These are phyloP conservation scores for Electrophaes corylata DNA, from an alignment of 2,888 invertebrate species.

Conservation along the genomic window DNA sequence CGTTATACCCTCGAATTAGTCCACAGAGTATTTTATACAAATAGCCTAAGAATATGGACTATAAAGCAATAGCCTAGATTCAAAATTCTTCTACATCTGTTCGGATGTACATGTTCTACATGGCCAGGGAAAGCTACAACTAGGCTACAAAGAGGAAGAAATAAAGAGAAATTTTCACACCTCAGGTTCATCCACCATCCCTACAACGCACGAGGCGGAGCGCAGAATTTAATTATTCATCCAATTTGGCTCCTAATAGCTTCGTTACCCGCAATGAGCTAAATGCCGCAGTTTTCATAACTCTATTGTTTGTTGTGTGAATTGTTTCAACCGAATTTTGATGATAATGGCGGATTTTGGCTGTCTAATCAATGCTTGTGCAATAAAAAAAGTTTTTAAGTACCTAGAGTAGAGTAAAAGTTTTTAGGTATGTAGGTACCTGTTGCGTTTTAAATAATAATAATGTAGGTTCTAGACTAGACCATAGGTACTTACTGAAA, in stretches of 20 bases:
- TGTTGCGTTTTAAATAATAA: too few relatives aligned
- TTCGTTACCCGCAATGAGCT: slow-evolving; percentile 48
- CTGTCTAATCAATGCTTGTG: background rate
- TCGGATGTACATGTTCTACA: too few relatives aligned
- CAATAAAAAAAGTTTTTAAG: background rate
- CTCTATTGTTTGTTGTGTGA: slow-evolving; percentile 27
- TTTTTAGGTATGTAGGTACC: too few relatives aligned
- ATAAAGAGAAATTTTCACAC: slow-evolving; percentile 3
- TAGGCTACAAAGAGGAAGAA: background rate
- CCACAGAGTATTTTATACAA: too few relatives aligned
- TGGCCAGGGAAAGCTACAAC: too few relatives aligned
- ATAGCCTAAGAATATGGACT: too few relatives aligned
- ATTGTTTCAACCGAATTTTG: slow-evolving; percentile 21
- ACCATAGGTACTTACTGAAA: too few relatives aligned
- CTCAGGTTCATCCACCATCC: background rate
- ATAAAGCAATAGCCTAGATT: too few relatives aligned
- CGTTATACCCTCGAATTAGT: too few relatives aligned
- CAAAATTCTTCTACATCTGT: too few relatives aligned
- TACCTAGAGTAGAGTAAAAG: too few relatives aligned
- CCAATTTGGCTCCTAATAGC: slow-evolving; percentile 56
- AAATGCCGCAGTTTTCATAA: slow-evolving; percentile 29
- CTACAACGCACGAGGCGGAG: slow-evolving; percentile 13
- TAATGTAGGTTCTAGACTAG: too few relatives aligned
- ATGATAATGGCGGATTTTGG: slow-evolving; percentile 19
- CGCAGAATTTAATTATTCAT: slow-evolving; percentile 53